Evolutionary conservation across 2,888 invertebrate genomes (phyloP).

Genomic region (Dromius quadrimaculatus): DNA sequence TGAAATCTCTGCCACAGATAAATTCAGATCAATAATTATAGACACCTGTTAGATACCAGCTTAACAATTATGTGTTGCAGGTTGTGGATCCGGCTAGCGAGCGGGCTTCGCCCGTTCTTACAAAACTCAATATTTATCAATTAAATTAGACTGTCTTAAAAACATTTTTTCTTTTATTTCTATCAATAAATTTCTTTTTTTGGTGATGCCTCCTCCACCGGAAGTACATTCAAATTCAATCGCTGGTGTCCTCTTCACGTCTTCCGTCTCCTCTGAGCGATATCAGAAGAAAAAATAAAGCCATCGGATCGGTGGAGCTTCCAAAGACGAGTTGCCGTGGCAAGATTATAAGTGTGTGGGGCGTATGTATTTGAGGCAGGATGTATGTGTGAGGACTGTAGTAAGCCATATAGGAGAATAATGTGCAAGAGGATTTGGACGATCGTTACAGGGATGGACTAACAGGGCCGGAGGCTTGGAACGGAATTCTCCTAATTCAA

Average conservation of each 20-base stretch:
- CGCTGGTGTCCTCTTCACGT: slow-evolving; percentile 27
- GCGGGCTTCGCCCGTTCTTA: too few species aligned
- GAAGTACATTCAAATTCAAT: slow-evolving; percentile 52
- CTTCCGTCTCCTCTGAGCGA: background rate
- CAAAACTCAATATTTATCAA: too few species aligned
- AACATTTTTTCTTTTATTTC: background rate
- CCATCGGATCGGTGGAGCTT: slow-evolving; percentile 21
- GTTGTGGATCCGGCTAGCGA: too few species aligned
- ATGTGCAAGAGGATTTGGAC: slow-evolving; percentile 56
- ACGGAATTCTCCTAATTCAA: too few species aligned
- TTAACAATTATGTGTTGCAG: too few species aligned
- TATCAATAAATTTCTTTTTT: background rate
- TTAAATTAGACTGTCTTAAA: too few species aligned
- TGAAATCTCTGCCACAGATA: too few species aligned
- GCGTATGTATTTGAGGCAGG: slow-evolving; percentile 40
- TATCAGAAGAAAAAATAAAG: slow-evolving; percentile 46
- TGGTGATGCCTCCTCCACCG: slow-evolving; percentile 8
- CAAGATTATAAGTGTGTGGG: too few species aligned
- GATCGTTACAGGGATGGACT: slow-evolving; percentile 47
- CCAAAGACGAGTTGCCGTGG: slow-evolving; percentile 27
- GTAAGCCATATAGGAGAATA: slow-evolving; percentile 61
- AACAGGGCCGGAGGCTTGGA: slow-evolving; percentile 8
- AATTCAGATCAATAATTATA: too few species aligned
- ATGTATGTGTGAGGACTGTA: slow-evolving; percentile 33
- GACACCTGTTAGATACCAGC: too few species aligned